Conservation (phyloP, 2,888 invertebrate species). For the Trachelus tabidus region DNA sequence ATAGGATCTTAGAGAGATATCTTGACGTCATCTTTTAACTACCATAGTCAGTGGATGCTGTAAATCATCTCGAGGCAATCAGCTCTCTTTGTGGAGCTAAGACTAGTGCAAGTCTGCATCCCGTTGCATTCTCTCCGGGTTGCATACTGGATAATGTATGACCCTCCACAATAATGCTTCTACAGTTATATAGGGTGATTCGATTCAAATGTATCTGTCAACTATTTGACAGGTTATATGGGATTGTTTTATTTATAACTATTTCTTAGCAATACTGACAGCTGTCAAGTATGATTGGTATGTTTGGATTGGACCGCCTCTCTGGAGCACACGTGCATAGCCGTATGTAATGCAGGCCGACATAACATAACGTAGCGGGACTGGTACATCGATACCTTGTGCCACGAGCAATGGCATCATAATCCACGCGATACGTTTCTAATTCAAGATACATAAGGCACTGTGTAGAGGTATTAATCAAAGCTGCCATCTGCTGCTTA, state of each 20-base stretch:
- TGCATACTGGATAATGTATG: not conserved
- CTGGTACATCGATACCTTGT: not conserved
- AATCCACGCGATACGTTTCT: not conserved
- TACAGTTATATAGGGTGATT: not conserved
- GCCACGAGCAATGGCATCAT: not conserved
- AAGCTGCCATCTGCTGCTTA: not conserved
- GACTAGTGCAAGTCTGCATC: not conserved
- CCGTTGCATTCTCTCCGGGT: not conserved
- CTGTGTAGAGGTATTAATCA: not conserved
- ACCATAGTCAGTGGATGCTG: constrained; percentile 3
- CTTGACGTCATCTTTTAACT: not conserved
- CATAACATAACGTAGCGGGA: not conserved
- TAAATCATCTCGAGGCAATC: constrained; percentile 42
- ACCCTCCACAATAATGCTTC: not conserved
- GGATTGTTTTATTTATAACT: not conserved
- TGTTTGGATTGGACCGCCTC: not conserved
- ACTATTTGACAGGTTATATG: not conserved
- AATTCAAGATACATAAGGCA: not conserved
- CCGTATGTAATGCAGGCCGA: not conserved
- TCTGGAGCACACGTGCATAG: not conserved
- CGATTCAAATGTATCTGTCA: not conserved
- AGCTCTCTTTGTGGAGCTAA: constrained; percentile 32
- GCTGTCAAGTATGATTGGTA: not conserved
- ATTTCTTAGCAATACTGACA: not conserved
- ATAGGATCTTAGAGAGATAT: constrained; percentile 4